phyloP scores from a whole-genome alignment of 35 echinoderm and acorn worm genomes.

The Lytechinus variegatus region DNA sequence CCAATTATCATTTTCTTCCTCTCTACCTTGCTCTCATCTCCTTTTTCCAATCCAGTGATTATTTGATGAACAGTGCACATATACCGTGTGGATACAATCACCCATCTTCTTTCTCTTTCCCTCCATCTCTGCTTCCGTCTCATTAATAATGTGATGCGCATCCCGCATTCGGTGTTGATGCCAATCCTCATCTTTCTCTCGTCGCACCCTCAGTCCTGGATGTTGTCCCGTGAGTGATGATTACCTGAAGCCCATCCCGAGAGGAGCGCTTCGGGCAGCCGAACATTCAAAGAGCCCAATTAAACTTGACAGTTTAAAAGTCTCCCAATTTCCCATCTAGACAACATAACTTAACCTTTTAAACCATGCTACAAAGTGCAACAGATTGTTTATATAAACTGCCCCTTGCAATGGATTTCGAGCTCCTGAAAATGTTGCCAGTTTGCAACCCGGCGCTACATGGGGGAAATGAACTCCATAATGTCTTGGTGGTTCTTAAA shows the following conservation, averaged over 20 bases:
- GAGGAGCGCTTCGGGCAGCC: background rate
- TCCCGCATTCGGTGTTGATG: background rate
- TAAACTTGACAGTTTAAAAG: conserved; percentile 13
- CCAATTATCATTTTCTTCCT: background rate
- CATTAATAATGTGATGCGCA: background rate
- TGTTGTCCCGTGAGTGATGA: background rate
- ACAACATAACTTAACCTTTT: conserved; percentile 5
- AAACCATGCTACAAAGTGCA: background rate
- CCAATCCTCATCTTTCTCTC: background rate
- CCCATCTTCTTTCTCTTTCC: background rate
- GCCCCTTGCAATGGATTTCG: background rate
- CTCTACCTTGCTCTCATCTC: background rate
- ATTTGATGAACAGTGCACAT: too few relatives aligned
- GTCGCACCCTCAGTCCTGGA: background rate
- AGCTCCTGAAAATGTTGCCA: background rate
- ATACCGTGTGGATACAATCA: background rate
- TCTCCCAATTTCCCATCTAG: background rate
- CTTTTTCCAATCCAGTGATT: background rate
- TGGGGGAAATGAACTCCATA: background rate
- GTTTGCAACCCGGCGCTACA: background rate
- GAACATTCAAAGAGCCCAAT: background rate
- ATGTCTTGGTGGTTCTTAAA: too few relatives aligned
- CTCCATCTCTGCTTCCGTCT: background rate
- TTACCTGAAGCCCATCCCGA: background rate
- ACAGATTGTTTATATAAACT: background rate